phyloP scores from a whole-genome alignment of 2,888 invertebrate genomes.

The Corbicula japonica region DNA sequence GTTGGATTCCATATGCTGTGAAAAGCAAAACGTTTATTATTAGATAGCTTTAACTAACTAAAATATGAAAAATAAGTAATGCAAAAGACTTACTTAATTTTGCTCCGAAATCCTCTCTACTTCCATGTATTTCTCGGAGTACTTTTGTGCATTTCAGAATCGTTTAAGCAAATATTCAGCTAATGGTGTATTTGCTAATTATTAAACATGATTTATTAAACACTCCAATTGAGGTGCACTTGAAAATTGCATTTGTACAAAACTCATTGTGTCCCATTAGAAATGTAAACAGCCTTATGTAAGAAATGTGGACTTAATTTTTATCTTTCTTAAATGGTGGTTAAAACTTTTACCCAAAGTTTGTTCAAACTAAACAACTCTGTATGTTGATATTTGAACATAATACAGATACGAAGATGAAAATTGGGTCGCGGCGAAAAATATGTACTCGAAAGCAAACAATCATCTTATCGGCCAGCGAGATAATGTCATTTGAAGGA shows the following conservation, averaged over 20 bases:
- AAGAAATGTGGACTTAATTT: slow-evolving; percentile 46
- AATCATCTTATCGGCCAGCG: slow-evolving; percentile 33
- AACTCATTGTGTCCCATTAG: slow-evolving; percentile 46
- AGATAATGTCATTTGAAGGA: slow-evolving; percentile 37
- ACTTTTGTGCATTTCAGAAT: too few relatives aligned
- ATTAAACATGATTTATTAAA: slow-evolving; percentile 34
- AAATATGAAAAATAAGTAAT: too few relatives aligned
- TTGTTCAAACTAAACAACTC: slow-evolving; percentile 25
- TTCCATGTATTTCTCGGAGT: too few relatives aligned
- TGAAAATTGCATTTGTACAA: slow-evolving; percentile 19
- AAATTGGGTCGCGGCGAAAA: slow-evolving; percentile 33
- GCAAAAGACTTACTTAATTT: too few relatives aligned
- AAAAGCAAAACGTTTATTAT: too few relatives aligned
- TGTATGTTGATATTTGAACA: slow-evolving; percentile 24
- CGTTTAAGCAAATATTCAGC: slow-evolving; percentile 1
- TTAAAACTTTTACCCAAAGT: slow-evolving; percentile 38
- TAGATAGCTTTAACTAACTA: too few relatives aligned
- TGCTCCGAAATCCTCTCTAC: too few relatives aligned
- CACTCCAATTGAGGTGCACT: slow-evolving; percentile 23
- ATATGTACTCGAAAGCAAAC: slow-evolving; percentile 43
- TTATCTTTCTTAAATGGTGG: slow-evolving; percentile 36
- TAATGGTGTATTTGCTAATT: slow-evolving; percentile 41
- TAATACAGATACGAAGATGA: slow-evolving; percentile 17
- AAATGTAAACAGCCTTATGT: slow-evolving; percentile 42
- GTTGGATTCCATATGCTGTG: too few relatives aligned